A percentile compares a stretch with the other conserved stretches of the same genome.
These are phyloP conservation scores for Kryptolebias marmoratus DNA, from an alignment of 2,113 vertebrate species.

Conservation along the genomic window DNA sequence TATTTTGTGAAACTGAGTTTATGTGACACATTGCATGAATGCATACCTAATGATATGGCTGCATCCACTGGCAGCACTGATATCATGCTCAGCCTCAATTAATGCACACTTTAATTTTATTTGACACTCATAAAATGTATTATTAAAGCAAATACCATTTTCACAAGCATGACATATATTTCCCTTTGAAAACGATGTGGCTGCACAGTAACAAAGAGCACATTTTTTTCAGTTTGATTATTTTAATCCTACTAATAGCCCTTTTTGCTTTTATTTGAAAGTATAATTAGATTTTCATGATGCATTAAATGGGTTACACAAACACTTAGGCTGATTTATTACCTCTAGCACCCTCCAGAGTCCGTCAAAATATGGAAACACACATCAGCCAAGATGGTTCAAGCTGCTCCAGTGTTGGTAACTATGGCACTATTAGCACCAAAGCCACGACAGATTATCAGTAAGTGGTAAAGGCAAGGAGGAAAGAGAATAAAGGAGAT, in stretches of 20 bases:
- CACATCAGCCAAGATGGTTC: neutral
- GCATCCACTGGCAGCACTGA: neutral
- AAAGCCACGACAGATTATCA: conserved; percentile 40
- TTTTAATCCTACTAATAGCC: neutral
- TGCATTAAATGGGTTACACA: neutral
- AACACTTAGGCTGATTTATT: neutral
- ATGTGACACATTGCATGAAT: neutral
- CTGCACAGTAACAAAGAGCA: neutral
- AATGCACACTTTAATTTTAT: neutral
- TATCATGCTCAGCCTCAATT: neutral
- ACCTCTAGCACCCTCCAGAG: neutral
- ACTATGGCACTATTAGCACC: conserved; percentile 26
- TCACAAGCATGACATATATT: neutral
- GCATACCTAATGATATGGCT: neutral
- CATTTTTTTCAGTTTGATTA: neutral
- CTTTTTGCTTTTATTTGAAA: neutral
- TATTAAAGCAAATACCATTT: neutral
- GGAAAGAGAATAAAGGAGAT: conserved; percentile 23
- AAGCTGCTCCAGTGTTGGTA: conserved; percentile 7
- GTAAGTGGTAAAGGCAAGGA: conserved; percentile 17
- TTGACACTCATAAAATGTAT: neutral
- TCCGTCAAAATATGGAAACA: neutral
- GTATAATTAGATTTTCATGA: neutral
- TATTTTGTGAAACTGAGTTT: neutral
- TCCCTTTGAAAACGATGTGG: neutral